phyloP scores from a whole-genome alignment of 2,113 vertebrate genomes.

The Arizona elegans region DNA sequence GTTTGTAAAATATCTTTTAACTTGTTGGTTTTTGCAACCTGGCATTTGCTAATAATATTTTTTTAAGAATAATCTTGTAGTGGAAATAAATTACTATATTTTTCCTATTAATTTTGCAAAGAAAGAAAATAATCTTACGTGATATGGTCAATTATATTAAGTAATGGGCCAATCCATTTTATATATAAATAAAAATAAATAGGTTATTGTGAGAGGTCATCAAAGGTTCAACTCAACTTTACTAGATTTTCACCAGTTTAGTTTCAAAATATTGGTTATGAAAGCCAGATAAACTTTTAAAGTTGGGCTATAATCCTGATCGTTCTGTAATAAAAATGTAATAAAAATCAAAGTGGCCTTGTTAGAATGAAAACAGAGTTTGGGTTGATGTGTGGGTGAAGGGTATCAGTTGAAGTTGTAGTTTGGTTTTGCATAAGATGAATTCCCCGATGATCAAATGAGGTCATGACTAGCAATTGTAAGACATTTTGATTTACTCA shows the following conservation, averaged over 20 bases:
- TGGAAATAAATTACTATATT: background rate
- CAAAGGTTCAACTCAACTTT: background rate
- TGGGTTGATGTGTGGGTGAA: background rate
- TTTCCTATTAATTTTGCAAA: background rate
- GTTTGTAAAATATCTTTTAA: background rate
- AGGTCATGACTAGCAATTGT: background rate
- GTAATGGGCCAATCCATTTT: no score
- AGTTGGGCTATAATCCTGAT: background rate
- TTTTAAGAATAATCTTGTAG: background rate
- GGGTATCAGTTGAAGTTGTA: background rate
- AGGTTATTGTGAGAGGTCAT: background rate
- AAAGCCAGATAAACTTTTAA: background rate
- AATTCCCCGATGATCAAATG: background rate
- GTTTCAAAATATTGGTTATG: background rate
- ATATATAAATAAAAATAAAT: background rate
- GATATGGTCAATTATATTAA: background rate
- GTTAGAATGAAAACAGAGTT: background rate
- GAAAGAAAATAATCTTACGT: background rate
- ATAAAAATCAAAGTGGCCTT: background rate
- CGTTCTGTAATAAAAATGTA: background rate
- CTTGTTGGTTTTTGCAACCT: background rate
- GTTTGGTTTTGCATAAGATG: background rate
- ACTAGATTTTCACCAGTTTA: background rate
- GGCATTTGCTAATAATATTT: background rate
- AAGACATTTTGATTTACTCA: background rate